Percentiles rank a stretch among this genome's conserved stretches.
Conservation (phyloP, 2,888 invertebrate species). For the Drosophila tanythrix region DNA sequence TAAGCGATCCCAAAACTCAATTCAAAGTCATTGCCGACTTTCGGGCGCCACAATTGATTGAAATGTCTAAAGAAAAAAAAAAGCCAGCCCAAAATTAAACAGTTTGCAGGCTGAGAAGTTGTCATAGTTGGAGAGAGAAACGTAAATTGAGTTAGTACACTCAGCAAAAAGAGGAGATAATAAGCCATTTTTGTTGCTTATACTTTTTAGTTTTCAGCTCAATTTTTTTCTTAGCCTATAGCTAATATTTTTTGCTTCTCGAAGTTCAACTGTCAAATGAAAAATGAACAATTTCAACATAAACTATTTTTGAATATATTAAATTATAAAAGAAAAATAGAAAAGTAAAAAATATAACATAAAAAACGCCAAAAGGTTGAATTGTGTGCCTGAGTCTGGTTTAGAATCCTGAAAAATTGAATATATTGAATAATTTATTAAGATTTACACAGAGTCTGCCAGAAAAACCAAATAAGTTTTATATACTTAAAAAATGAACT, state of each 20-base stretch:
- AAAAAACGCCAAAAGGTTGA: background rate
- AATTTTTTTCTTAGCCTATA: background rate
- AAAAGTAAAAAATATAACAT: background rate
- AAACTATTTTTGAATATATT: background rate
- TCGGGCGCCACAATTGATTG: slow-evolving; percentile 52
- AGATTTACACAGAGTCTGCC: background rate
- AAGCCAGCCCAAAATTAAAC: background rate
- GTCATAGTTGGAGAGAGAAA: background rate
- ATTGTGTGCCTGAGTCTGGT: background rate
- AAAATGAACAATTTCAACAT: background rate
- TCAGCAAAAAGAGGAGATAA: background rate
- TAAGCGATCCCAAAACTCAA: slow-evolving; percentile 14
- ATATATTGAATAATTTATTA: background rate
- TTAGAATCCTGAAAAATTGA: background rate
- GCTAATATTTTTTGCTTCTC: background rate
- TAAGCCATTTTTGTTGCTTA: background rate
- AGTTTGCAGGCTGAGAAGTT: background rate
- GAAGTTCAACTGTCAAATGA: background rate
- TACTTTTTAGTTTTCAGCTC: background rate
- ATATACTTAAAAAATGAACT: background rate
- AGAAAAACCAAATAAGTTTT: background rate
- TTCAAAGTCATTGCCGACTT: slow-evolving; percentile 48
- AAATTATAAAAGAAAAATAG: background rate
- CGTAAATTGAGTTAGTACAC: background rate
- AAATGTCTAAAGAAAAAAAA: background rate